A percentile compares a stretch with the other conserved stretches of the same genome.
Evolutionary conservation across 2,113 vertebrate genomes (phyloP).

Genomic region (Bucco capensis): DNA sequence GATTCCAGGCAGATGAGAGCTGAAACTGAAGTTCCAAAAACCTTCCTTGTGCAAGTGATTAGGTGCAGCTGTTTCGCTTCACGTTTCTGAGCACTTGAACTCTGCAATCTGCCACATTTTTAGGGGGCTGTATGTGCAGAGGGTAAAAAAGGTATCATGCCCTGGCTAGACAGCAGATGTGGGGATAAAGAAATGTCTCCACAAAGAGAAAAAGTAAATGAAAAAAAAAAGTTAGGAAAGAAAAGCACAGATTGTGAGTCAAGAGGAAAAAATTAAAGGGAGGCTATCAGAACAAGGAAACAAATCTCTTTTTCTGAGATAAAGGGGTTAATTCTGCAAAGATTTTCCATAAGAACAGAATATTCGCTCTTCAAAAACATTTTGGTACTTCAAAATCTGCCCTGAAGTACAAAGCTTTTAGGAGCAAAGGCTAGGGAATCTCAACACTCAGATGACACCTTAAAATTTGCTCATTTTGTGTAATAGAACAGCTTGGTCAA

Average conservation of each 20-base stretch:
- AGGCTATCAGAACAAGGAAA: conserved; percentile 72
- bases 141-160: neutral
- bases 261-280: conserved; percentile 69
- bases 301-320: conserved; percentile 68
- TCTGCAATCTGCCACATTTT: conserved; percentile 80
- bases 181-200: neutral
- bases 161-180: conserved; percentile 33
- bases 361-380: neutral
- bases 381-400: neutral
- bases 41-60: conserved; percentile 81
- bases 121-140: conserved; percentile 55
- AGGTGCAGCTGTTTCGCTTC: conserved; percentile 85
- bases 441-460: neutral
- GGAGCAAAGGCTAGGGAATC: neutral
- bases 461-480: neutral
- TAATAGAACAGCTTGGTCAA: neutral
- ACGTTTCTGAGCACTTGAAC: conserved; percentile 81
- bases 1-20: conserved; percentile 84
- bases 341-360: neutral
- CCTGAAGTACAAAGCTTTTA: neutral
- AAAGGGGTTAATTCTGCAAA: conserved; percentile 59
- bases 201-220: conserved; percentile 37
- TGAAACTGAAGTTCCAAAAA: conserved; percentile 83
- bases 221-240: conserved; percentile 1
- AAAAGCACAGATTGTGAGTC: neutral